Evolutionary conservation across 2,113 vertebrate species (phyloP), one percentile per base, ranked within the genome.

Genomic region (Grammomys surdaster): DNA sequence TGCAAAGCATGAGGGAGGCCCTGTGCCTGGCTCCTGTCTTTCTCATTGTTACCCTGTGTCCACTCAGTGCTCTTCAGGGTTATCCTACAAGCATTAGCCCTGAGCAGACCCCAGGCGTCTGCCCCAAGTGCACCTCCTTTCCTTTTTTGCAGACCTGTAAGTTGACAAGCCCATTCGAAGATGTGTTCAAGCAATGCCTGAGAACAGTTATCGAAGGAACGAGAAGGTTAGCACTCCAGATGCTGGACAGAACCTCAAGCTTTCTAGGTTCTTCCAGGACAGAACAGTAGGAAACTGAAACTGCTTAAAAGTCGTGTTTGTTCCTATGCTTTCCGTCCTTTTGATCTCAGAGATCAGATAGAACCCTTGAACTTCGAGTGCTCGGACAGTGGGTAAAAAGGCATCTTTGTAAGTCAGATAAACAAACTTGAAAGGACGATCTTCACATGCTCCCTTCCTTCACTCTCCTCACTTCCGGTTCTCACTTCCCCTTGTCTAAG

Each of bases 151-250:
- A 99, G 99, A 99, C 98, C 98, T 98, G 97, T 28, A 99, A 98
- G 17, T 98, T 99, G 87, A 99, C 98, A 0, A 98, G 98, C 87
- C 97, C 98, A 0, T 99, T 99, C 93, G 98, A 99, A 4, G 98
- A 98, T 0, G 97, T 99, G 82, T 99, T 99, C 97, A 98, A 97
- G 40, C 98, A 98, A 78, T 99, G 99, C 95, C 96, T 99, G 13
- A 98, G 98, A 81, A 99, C 98, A 7, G 98, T 99, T 0, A 92
- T 99, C 3, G 99, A 99, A 95, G 99, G 99, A 22, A 99, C 99
- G 0, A 98, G 98, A 94, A 99, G 98, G 99, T 99, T 88, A 90
- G 98, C 70, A 4, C 85, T 46, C 33, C 46, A 40, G 91, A 75
- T 16, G 3, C 51, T 58, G n/a, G 43, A 1, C 28, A 73, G 76